A percentile compares a stretch with the other conserved stretches of the same genome.
These are phyloP conservation scores for Mycalesis mineus DNA, from an alignment of 2,888 invertebrate species.

Conservation along the genomic window DNA sequence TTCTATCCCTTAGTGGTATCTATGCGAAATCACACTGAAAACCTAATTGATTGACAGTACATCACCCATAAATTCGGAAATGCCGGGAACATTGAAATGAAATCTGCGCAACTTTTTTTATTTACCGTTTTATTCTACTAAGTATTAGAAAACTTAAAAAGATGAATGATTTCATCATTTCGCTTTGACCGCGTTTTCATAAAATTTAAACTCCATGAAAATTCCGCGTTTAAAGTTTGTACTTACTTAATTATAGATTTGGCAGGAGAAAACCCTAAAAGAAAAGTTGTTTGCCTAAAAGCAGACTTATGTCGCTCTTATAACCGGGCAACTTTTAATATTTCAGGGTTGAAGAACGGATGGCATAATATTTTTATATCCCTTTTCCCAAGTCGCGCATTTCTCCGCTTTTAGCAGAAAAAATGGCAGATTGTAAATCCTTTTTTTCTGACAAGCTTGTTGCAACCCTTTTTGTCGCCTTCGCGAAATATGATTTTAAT, in stretches of 20 bases:
- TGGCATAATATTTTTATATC: conserved; percentile 3
- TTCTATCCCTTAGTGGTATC: too few relatives aligned
- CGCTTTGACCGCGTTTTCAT: too few relatives aligned
- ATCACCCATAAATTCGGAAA: too few relatives aligned
- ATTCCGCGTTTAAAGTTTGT: background rate
- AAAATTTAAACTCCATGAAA: too few relatives aligned
- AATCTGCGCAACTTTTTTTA: too few relatives aligned
- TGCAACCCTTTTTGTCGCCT: background rate
- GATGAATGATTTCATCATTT: too few relatives aligned
- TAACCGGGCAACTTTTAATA: background rate
- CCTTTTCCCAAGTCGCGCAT: background rate
- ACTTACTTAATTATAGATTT: background rate
- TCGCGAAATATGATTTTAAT: background rate
- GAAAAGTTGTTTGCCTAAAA: background rate
- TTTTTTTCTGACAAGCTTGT: background rate
- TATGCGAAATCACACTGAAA: too few relatives aligned
- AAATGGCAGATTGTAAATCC: background rate
- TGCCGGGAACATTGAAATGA: too few relatives aligned
- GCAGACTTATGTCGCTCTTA: background rate
- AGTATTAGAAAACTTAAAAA: too few relatives aligned
- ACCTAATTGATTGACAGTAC: too few relatives aligned
- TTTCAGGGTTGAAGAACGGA: background rate
- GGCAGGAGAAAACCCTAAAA: background rate
- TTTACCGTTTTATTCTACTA: too few relatives aligned
- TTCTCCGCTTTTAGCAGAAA: background rate